A percentile compares a stretch with the other conserved stretches of the same genome.
These are phyloP conservation scores for Chelonus formosanus DNA, from an alignment of 2,888 invertebrate species.

Conservation along the genomic window DNA sequence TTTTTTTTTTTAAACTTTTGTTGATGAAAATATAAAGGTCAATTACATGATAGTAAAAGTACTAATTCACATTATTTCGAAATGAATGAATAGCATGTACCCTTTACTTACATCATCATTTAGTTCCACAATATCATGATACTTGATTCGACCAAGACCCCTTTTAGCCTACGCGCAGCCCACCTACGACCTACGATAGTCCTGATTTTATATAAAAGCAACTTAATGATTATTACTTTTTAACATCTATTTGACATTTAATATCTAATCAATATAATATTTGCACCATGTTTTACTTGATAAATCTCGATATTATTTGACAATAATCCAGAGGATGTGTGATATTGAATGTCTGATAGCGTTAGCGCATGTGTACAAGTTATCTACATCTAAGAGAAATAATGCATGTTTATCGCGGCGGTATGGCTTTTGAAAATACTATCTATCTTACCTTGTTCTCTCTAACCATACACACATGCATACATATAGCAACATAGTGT, in stretches of 20 bases:
- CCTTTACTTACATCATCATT: conserved; percentile 32
- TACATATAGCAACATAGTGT: too few species aligned
- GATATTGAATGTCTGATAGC: conserved; percentile 38
- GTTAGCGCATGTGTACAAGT: conserved; percentile 46
- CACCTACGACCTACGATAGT: conserved; percentile 47
- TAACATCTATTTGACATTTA: too few species aligned
- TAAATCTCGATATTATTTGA: too few species aligned
- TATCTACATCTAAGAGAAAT: conserved; percentile 46
- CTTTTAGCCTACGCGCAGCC: conserved; percentile 50
- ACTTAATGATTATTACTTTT: neutral
- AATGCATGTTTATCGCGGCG: conserved; percentile 61
- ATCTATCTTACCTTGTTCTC: conserved; percentile 21
- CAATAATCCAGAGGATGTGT: conserved; percentile 4
- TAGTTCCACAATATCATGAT: conserved; percentile 16
- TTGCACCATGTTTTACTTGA: too few species aligned
- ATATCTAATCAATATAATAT: too few species aligned
- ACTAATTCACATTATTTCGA: conserved; percentile 30
- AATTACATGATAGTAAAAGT: conserved; percentile 9
- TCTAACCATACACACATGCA: conserved; percentile 5
- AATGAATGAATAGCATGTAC: conserved; percentile 26
- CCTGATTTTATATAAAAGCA: conserved; percentile 11
- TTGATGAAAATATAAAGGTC: neutral
- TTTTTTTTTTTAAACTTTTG: too few species aligned
- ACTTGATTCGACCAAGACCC: conserved; percentile 50
- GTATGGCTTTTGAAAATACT: conserved; percentile 55